Base-by-base conservation (phyloP, 2,888 invertebrate species). In the Loripinus fragilis region DNA sequence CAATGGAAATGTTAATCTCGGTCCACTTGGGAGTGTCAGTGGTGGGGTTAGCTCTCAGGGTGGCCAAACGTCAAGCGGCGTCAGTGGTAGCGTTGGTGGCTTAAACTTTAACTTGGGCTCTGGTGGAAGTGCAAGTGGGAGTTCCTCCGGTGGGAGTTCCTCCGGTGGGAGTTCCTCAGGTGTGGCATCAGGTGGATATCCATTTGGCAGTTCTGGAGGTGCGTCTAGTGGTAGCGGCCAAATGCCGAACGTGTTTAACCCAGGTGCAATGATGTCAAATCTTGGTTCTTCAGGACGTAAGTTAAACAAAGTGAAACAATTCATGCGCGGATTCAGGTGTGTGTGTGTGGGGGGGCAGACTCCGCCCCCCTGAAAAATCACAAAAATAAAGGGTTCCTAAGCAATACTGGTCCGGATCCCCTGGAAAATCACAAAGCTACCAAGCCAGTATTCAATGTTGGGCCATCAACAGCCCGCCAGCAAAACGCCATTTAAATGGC, bases 201-300 rank as follows among this genome's bases (percentile, higher is more conserved):
- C n/a, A 45, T 42, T 15, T 17, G 67, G 68, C 35, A 48, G 50
- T 23, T 48, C 48, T 28, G 45, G 48, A 25, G 68, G 74, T 8
- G 66, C 45, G 25, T 50, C 8, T 35, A 55, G 38, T 41, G 71
- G 71, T 8, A 25, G 38, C 52, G 30, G 12, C 23, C 50, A 28
- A n/a, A 35, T 52, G 48, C 74, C 74, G 8, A 71, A 78, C 60
- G 12, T 78, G 28, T 74, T 78, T 30, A 70, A 78, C 45, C 78
- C 78, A 30, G 73, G 74, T 0, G 30, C 65, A 52, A 67, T 78
- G 78, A 74, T 74, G 74, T 33, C 65, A 15, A 42, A 38, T 60
- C 28, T 20, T 17, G 20, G 38, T 8, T 38, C 60, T 5, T 33
- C 60, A 3, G 52, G 52, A 25, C 52, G 41, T 41, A 66, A 66